These are phyloP conservation scores for Catostomus latipinnis DNA, from an alignment of 2,797 vertebrate species.

Conservation along the genomic window DNA sequence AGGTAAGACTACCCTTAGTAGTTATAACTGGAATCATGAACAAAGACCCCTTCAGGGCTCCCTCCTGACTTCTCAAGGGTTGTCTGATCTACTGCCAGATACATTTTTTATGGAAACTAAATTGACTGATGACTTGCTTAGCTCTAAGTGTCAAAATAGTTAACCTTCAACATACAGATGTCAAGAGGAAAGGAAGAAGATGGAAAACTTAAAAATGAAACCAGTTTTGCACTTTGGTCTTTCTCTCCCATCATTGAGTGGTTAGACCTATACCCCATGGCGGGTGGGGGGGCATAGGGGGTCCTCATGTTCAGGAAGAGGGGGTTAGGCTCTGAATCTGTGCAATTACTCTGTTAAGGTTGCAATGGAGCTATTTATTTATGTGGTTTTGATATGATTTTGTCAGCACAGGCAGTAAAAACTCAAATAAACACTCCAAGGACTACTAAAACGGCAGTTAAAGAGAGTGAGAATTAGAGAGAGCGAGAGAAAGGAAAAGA, in stretches of 20 bases:
- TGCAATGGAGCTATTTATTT: constrained; percentile 76
- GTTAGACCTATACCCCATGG: constrained; percentile 13
- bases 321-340: constrained; percentile 64
- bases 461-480: constrained; percentile 48
- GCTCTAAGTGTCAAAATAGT: constrained; percentile 57
- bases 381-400: constrained; percentile 69
- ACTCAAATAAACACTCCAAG: constrained; percentile 65
- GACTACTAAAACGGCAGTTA: constrained; percentile 67
- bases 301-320: constrained; percentile 68
- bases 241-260: constrained; percentile 46
- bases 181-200: constrained; percentile 27
- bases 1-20: constrained; percentile 47
- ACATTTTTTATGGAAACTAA: constrained; percentile 40
- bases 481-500: constrained; percentile 1
- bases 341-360: constrained; percentile 75
- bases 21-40: constrained; percentile 45
- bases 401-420: constrained; percentile 60
- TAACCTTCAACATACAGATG: constrained; percentile 44
- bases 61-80: constrained; percentile 14
- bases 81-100: constrained; percentile 21
- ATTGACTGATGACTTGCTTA: constrained; percentile 31
- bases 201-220: constrained; percentile 39
- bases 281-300: constrained; percentile 7
- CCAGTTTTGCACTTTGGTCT: constrained; percentile 54
- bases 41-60: constrained; percentile 32